These are phyloP conservation scores for Bubo blakistoni DNA, from an alignment of 2,113 vertebrate species.

Conservation along the genomic window DNA sequence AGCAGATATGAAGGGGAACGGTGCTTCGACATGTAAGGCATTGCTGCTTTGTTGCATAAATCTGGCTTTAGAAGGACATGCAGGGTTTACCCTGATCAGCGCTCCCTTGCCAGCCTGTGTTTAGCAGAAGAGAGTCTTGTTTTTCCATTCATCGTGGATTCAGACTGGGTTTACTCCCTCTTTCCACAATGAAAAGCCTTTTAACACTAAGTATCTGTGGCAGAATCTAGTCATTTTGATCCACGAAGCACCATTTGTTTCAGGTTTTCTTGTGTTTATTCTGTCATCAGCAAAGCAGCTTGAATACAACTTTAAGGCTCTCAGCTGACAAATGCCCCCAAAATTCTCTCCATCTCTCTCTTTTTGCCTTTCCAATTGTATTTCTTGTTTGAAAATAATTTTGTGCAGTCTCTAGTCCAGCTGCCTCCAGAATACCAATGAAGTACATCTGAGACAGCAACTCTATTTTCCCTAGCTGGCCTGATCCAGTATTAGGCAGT, in stretches of 20 bases:
- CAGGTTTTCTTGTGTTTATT: conserved; percentile 5
- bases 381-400: conserved; percentile 57
- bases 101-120: background rate
- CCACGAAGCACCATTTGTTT: background rate
- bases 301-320: background rate
- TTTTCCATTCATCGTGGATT: background rate
- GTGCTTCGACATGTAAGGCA: background rate
- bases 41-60: background rate
- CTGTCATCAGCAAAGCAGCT: background rate
- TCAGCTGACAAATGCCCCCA: conserved; percentile 18
- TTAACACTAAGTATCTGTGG: background rate
- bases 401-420: conserved; percentile 23
- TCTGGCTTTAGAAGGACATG: background rate
- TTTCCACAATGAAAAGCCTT: background rate
- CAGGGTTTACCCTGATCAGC: background rate
- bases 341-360: background rate
- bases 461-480: background rate
- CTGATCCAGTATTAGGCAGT: background rate
- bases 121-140: background rate
- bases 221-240: background rate
- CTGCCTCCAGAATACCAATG: conserved; percentile 57
- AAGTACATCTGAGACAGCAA: background rate
- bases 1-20: background rate
- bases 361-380: conserved; percentile 39
- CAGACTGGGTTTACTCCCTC: background rate